Base-by-base conservation (phyloP, 2,797 vertebrate species). In the Epinephelus awoara region DNA sequence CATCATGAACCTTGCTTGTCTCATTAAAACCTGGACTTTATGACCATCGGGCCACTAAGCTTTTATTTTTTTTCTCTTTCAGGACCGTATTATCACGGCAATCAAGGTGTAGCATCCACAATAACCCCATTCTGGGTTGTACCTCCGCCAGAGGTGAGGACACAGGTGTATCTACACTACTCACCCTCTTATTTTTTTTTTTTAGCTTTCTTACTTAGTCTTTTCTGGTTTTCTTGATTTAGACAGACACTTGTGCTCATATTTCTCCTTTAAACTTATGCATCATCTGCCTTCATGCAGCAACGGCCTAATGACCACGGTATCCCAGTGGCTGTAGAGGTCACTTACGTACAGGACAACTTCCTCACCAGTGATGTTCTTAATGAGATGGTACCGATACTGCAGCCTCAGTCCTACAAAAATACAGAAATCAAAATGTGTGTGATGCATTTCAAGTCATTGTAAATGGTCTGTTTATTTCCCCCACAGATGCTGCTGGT, bases 71-170 rank as follows among this genome's bases (percentile, higher is more conserved):
- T 38, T 0, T 2, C 15, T 6, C 38, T 63, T 62, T 38, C 86
- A 99, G 98, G 97, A 14, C 98, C 98, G 0, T 99, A 99, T 93
- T 98, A 97, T 72, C 95, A 95, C 0, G 97, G 97, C 47, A 99
- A 98, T 91, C 96, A 97, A 1, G 95, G 97, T 0, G 91, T 96
- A 1, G 97, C 98, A 6, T 99, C 98, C 46, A 98, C 96, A 64
- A 99, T 99, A 18, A 95, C 96, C 0, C 98, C 98, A 0, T 99
- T 99, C 93, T 99, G 98, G 98, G 98, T 99, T 34, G 97, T 99
- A 75, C 98, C 98, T 0, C 98, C 98, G 0, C 97, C 98, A 0
- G 98, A 99, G 96, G 96, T 96, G 67, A 92, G 90, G 17, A 57
- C 3, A 56, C 23, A 27, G 15, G 17, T 4, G n/a, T 17, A 19